Evolutionary conservation across 2,888 invertebrate genomes (phyloP).

Genomic region (Watsonalla cultraria): DNA sequence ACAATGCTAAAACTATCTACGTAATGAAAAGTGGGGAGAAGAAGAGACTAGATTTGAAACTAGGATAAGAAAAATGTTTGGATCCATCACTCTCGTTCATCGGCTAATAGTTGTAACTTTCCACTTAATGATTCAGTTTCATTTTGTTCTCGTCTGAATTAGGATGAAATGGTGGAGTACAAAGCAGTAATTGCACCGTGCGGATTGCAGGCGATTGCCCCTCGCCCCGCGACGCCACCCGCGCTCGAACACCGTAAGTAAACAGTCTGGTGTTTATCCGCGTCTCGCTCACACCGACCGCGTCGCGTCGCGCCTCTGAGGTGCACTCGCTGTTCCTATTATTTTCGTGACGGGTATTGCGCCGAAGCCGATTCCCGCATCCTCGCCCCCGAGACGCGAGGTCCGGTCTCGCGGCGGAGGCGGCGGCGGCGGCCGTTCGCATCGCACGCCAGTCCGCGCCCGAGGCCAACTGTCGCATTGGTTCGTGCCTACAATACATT

Average conservation of each 20-base stretch:
- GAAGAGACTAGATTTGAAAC: no score
- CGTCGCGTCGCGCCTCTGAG: slow-evolving; percentile 77
- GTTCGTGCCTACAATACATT: slow-evolving; percentile 64
- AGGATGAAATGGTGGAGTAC: slow-evolving; percentile 64
- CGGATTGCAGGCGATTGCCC: slow-evolving; percentile 74
- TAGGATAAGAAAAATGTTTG: no score
- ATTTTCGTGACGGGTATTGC: slow-evolving; percentile 79
- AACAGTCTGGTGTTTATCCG: slow-evolving; percentile 79
- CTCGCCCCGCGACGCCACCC: slow-evolving; percentile 60
- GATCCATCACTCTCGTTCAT: no score
- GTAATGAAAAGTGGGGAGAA: no score
- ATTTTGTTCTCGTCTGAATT: slow-evolving; percentile 37
- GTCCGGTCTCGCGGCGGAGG: slow-evolving; percentile 75
- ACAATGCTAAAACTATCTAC: no score
- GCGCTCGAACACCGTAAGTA: slow-evolving; percentile 76
- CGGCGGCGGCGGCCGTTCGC: slow-evolving; percentile 74
- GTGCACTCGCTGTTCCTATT: slow-evolving; percentile 79
- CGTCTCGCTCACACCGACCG: slow-evolving; percentile 78
- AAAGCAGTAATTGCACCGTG: slow-evolving; percentile 75
- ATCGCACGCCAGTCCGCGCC: slow-evolving; percentile 74
- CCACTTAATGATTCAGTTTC: slow-evolving; percentile 10
- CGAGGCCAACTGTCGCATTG: slow-evolving; percentile 72
- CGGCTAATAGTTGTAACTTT: not conserved
- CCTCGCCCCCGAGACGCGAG: slow-evolving; percentile 77
- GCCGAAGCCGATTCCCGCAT: slow-evolving; percentile 78